Base-by-base conservation (phyloP, 2,888 invertebrate species). In the Teleogryllus oceanicus region DNA sequence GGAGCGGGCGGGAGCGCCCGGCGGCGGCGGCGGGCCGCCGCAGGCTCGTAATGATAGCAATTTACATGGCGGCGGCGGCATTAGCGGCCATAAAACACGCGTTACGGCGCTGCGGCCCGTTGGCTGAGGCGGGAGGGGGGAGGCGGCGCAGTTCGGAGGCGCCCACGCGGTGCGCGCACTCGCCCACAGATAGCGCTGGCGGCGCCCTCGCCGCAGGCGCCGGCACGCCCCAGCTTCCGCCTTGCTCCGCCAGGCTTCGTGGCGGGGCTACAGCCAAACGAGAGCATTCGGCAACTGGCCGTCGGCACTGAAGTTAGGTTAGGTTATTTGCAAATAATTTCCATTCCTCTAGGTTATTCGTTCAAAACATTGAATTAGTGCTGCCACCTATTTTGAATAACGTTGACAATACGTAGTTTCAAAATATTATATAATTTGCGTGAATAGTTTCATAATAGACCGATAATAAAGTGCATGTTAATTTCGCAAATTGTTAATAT, bases 1-100 rank as follows among this genome's bases (percentile, higher is more conserved):
- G 62, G 62, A 62, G 62, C 62, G 62, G 13, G 13, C 62, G n/a
- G 62, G 62, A 62, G 62, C 62, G 13, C 62, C 62, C 62, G n/a
- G 62, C 62, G 62, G 62, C 62, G 37, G 13, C 62, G 62, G 62
- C 62, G 62, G 62, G 8, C 62, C 62, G 62, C 62, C 62, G 62
- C 62, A 62, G 62, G 62, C 62, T 62, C 62, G 62, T 62, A 62
- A 62, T 62, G 62, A 62, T 62, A 62, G 62, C 62, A 62, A 62
- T 62, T 62, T 62, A 62, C 62, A 62, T 62, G 62, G 62, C 62
- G 62, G 62, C 62, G 62, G 62, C 62, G 62, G 62, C 62, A 62
- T 62, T 62, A 62, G 62, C 62, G 62, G n/a, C 62, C 62, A 62
- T 62, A 62, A 62, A 62, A 62, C 62, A 62, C 62, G 62, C 62